These are phyloP conservation scores for Oreocharis arfaki DNA, from an alignment of 2,113 vertebrate species.

Conservation along the genomic window DNA sequence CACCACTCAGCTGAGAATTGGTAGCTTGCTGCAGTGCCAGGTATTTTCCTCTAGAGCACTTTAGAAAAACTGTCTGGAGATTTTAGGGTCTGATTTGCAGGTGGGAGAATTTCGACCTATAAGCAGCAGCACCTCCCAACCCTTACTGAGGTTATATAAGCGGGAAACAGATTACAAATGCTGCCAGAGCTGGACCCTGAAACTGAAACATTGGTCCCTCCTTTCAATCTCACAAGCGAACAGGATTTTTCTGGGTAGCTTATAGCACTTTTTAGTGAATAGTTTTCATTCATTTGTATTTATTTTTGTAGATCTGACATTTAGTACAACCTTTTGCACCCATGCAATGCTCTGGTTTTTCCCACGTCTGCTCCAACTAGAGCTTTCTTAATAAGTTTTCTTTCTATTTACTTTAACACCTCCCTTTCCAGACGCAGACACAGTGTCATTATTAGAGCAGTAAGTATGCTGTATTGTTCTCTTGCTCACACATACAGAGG, in stretches of 20 bases:
- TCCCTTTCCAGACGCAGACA: not conserved
- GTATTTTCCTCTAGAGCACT: not conserved
- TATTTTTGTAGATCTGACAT: constrained; percentile 6
- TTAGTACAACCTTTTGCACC: not conserved
- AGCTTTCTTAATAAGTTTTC: not conserved
- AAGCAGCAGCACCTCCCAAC: not conserved
- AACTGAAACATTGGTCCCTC: not conserved
- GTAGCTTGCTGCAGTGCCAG: not conserved
- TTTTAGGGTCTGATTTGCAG: not conserved
- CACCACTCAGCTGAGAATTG: not conserved
- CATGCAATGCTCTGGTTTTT: not conserved
- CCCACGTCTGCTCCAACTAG: not conserved
- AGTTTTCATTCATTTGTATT: not conserved
- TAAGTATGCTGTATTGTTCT: not conserved
- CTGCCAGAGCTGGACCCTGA: not conserved
- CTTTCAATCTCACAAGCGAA: not conserved
- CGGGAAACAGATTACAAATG: not conserved
- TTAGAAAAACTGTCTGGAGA: not conserved
- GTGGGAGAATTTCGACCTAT: not conserved
- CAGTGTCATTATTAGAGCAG: not conserved
- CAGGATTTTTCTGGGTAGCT: not conserved
- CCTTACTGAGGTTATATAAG: not conserved
- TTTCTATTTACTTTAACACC: not conserved
- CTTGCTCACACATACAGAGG: not conserved
- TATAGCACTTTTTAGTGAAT: not conserved